These are phyloP conservation scores for Todiramphus chloris DNA, from an alignment of 2,113 vertebrate species.

Conservation along the genomic window DNA sequence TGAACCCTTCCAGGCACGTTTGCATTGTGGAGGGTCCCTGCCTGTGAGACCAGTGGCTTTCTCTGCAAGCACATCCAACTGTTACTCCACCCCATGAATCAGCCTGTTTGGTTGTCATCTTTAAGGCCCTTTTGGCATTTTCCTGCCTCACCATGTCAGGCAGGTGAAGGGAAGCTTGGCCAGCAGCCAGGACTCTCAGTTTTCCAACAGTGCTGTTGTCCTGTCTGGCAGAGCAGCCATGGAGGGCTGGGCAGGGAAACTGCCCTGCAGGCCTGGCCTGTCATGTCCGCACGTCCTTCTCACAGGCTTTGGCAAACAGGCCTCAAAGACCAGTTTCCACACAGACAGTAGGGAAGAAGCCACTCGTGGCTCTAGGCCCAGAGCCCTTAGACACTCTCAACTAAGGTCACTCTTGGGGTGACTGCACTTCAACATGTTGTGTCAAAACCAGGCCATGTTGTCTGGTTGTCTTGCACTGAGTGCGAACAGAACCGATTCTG, in stretches of 20 bases:
- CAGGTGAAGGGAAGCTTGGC: background rate
- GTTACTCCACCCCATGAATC: background rate
- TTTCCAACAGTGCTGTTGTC: background rate
- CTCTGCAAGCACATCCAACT: background rate
- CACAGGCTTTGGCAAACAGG: accelerated
- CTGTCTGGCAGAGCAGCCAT: background rate
- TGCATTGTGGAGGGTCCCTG: accelerated
- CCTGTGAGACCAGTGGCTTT: background rate
- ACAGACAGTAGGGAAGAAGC: background rate
- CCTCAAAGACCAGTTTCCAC: background rate
- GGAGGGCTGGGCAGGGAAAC: background rate
- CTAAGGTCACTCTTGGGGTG: background rate
- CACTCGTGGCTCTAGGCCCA: background rate
- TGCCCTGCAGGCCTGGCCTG: background rate
- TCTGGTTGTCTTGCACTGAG: too few relatives aligned
- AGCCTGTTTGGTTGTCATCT: background rate
- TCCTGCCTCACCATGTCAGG: background rate
- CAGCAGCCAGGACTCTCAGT: background rate
- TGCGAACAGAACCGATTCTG: too few relatives aligned
- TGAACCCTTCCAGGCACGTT: background rate
- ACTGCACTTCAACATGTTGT: accelerated
- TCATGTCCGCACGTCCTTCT: background rate
- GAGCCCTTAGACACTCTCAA: background rate
- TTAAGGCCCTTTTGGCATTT: background rate
- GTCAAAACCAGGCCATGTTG: background rate